Base-by-base conservation (phyloP, 2,113 vertebrate species). In the Chaetops frenatus region DNA sequence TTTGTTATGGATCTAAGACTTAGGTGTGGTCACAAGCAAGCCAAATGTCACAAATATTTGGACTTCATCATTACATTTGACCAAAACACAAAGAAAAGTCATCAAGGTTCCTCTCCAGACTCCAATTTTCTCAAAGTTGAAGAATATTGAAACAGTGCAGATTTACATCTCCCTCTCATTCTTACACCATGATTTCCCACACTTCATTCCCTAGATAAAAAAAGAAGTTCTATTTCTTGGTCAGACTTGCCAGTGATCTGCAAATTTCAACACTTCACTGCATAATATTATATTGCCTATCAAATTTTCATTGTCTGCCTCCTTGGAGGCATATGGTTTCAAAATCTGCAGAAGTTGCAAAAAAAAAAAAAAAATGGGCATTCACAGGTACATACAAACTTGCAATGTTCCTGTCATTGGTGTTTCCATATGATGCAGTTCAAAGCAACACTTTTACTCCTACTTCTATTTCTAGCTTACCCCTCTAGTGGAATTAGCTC, bases 361-460 rank as follows among this genome's bases (percentile, higher is more conserved):
- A 78, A 56, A 74, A 96, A 40, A 78, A 56, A 73, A 57, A 90
- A 62, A 29, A 0, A 40, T 1, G 31, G 33, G 33, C 14, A 83
- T 81, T 92, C 79, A 96, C 79, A 94, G 71, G 88, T 82, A 92
- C 90, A 90, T 15, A 73, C 7, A 61, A 64, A 57, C 28, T 88
- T 71, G 67, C 57, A 81, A 72, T 77, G 86, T 88, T 87, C 84
- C 71, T 82, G 67, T 80, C 23, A 1, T 44, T 86, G 31, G 31
- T 36, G 44, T 53, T 86, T 92, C 69, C 56, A 36, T 38, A 71
- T 19, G 44, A 66, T 64, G 31, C 56, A 74, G 67, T 50, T 93
- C 79, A 90, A 96, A 96, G 71, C 38, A 84, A 95, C 83, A 51
- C 80, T 90, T 93, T 31, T 40, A 67, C 60, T 93, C 71, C 86